Percentiles rank a stretch among this genome's conserved stretches.
These are phyloP conservation scores for Lucilia cuprina DNA, from an alignment of 1,140 invertebrate species.

Conservation along the genomic window DNA sequence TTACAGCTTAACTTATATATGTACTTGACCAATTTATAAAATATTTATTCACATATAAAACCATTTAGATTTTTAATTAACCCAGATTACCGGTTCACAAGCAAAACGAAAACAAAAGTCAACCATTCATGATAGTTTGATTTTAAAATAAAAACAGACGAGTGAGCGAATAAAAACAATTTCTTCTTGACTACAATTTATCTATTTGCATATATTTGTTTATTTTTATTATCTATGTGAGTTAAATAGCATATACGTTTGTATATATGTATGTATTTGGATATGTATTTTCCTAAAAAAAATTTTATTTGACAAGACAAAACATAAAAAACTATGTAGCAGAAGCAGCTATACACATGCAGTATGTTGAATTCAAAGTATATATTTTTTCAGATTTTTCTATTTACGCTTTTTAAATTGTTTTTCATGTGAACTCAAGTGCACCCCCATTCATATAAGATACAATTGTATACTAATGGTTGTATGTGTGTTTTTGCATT, in stretches of 20 bases:
- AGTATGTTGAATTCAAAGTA: background rate
- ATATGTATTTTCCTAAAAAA: background rate
- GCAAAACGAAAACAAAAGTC: background rate
- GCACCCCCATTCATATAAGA: background rate
- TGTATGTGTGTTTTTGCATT: background rate
- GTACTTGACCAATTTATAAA: no score
- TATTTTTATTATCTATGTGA: background rate
- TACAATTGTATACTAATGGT: background rate
- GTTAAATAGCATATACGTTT: background rate
- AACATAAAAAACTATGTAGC: background rate
- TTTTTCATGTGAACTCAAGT: slow-evolving; percentile 6
- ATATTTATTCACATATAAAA: no score
- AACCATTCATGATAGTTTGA: background rate
- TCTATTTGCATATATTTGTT: background rate
- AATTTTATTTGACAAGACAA: background rate
- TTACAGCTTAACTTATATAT: no score
- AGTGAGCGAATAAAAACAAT: background rate
- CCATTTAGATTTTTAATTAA: background rate
- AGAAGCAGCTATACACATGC: background rate
- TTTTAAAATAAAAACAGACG: background rate
- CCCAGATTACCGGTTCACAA: background rate
- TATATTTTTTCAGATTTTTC: background rate
- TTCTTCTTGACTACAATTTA: background rate
- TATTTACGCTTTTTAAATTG: slow-evolving; percentile 15
- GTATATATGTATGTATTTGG: no score